Base-by-base conservation (phyloP, 2,888 invertebrate species). In the Malthinus seriepunctatus region DNA sequence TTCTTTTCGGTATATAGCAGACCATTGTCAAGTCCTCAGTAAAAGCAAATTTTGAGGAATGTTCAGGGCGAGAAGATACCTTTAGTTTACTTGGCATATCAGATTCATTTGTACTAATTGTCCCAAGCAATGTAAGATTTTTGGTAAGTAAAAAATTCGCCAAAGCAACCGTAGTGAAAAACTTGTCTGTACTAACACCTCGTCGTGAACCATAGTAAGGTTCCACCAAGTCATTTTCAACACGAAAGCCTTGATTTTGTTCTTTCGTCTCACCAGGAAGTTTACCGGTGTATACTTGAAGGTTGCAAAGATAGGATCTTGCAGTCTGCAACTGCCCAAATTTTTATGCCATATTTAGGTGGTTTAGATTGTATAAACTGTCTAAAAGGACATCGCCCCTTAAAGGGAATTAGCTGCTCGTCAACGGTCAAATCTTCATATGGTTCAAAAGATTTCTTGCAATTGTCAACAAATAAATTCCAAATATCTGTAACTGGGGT, bases 181-280 rank as follows among this genome's bases (percentile, higher is more conserved):
- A 69, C 50, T 68, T 68, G 44, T 70, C 66, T 0, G 54, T 47
- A 0, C 53, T 51, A 53, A 68, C 61, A 33, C 64, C 68, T 65
- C 72, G 57, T 32, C 69, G 63, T 51, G 67, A 67, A 57, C 68
- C 69, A 66, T 58, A 67, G 12, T 12, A 9, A 2, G 38, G 47
- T 32, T 10, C 11, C 1, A 34, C 6, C 32, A 71, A 66, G 32
- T 70, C 67, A 68, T 69, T 70, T 38, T 72, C 69, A 15, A 68
- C 67, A 63, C 68, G 65, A 46, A 65, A 69, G 51, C 71, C 71
- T 46, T 60, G 47, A n/a, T 38, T 49, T 54, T 70, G 68, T 60
- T 62, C 66, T 48, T 69, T 65, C 12, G 64, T 62, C 57, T 38
- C 56, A 31, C 50, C 56, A 55, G 56, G 50, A 8, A 49, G 32